Percentiles rank a stretch among this genome's conserved stretches.
These are phyloP conservation scores for Stigmatopora nigra DNA, from an alignment of 2,113 vertebrate genomes.

Conservation along the genomic window DNA sequence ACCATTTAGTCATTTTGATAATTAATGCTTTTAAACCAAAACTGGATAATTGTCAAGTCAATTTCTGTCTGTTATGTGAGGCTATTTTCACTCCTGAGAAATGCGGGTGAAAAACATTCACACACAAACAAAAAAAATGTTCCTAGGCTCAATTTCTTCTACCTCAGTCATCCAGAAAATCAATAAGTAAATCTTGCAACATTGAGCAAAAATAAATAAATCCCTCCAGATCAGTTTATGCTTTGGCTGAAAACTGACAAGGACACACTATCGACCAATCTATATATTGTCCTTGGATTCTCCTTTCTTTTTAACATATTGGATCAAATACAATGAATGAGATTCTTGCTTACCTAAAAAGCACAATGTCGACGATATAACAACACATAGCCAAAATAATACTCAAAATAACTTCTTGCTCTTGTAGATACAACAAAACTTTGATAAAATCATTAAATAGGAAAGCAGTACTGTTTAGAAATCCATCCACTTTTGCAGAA, in stretches of 20 bases:
- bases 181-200: constrained; percentile 1
- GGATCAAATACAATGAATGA: background rate
- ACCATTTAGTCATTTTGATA: too few relatives aligned
- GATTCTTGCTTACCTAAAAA: background rate
- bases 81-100: background rate
- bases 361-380: background rate
- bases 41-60: too few relatives aligned
- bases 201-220: background rate
- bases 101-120: background rate
- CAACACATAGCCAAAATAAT: background rate
- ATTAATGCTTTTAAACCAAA: too few relatives aligned
- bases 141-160: constrained; percentile 1
- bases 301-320: background rate
- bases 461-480: background rate
- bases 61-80: too few relatives aligned
- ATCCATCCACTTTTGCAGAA: background rate
- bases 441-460: background rate
- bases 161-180: constrained; percentile 1
- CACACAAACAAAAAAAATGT: background rate
- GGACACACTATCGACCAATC: background rate
- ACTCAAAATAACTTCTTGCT: too few relatives aligned
- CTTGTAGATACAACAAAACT: background rate
- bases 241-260: background rate
- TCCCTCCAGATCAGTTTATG: constrained; percentile 1
- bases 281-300: background rate